Evolutionary conservation across 2,888 invertebrate genomes (phyloP).

Genomic region (Synergus japonicus): DNA sequence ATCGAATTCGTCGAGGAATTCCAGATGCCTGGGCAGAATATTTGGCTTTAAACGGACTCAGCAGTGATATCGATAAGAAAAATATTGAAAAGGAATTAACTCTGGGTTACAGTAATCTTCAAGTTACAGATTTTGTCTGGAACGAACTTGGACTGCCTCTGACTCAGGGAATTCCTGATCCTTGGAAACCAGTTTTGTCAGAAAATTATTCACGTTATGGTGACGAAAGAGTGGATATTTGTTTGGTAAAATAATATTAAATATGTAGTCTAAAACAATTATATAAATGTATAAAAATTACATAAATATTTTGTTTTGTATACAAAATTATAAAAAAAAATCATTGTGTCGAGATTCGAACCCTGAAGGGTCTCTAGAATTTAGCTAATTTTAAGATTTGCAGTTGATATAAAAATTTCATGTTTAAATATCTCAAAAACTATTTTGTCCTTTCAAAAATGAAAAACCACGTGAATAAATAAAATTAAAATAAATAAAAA

Average conservation of each 20-base stretch:
- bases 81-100: constrained; percentile 41
- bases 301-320: constrained; percentile 4
- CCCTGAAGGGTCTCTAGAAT: too few species aligned
- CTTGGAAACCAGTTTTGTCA: constrained; percentile 55
- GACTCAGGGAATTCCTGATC: constrained; percentile 65
- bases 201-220: background rate
- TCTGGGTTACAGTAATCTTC: constrained; percentile 49
- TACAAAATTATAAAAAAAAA: background rate
- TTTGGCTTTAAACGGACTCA: constrained; percentile 47
- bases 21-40: constrained; percentile 63
- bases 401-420: background rate
- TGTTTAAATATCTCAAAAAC: background rate
- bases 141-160: constrained; percentile 55
- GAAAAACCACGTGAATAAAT: too few species aligned
- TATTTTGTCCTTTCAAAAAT: too few species aligned
- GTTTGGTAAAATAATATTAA: constrained; percentile 20
- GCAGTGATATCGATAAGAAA: constrained; percentile 41
- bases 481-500: too few species aligned
- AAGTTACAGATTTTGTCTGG: constrained; percentile 57
- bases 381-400: too few species aligned
- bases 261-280: too few species aligned
- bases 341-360: background rate
- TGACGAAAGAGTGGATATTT: constrained; percentile 11
- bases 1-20: constrained; percentile 54
- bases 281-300: too few species aligned